These are phyloP conservation scores for Neocloeon triangulifer DNA, from an alignment of 1,140 invertebrate genomes.

Conservation along the genomic window DNA sequence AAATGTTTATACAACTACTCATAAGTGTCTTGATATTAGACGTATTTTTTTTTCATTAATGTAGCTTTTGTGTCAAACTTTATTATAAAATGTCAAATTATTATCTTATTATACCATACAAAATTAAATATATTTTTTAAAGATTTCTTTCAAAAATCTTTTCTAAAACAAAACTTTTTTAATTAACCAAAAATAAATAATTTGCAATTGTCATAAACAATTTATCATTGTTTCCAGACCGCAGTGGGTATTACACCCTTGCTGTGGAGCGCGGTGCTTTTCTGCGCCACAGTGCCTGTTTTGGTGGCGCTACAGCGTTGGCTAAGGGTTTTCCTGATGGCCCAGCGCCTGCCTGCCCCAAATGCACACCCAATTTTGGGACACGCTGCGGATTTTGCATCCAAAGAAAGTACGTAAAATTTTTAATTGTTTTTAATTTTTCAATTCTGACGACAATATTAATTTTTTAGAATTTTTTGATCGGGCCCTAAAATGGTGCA, in stretches of 20 bases:
- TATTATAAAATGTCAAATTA: too few species aligned
- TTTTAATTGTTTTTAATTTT: not conserved
- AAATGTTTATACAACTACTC: too few species aligned
- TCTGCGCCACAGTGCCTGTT: not conserved
- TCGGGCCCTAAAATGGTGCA: not conserved
- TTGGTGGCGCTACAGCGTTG: constrained; percentile 3
- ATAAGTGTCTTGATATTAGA: too few species aligned
- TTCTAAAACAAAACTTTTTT: too few species aligned
- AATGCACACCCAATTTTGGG: constrained; percentile 7
- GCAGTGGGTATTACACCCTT: not conserved
- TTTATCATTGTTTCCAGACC: not conserved
- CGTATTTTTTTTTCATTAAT: too few species aligned
- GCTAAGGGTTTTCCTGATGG: constrained; percentile 7
- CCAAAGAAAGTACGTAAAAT: constrained; percentile 6
- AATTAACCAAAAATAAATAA: too few species aligned
- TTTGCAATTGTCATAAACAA: too few species aligned
- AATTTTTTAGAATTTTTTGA: constrained; percentile 1
- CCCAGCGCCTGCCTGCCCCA: constrained; percentile 7
- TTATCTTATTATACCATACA: too few species aligned
- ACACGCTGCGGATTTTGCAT: constrained; percentile 6
- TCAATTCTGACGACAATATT: not conserved
- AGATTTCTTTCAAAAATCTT: too few species aligned
- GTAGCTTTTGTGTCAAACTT: too few species aligned
- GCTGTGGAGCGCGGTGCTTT: too few species aligned
- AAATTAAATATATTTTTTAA: too few species aligned